Evolutionary conservation across 2,888 invertebrate genomes (phyloP), one percentile per base, ranked within the genome.

Genomic region (Ophion ventricosus): DNA sequence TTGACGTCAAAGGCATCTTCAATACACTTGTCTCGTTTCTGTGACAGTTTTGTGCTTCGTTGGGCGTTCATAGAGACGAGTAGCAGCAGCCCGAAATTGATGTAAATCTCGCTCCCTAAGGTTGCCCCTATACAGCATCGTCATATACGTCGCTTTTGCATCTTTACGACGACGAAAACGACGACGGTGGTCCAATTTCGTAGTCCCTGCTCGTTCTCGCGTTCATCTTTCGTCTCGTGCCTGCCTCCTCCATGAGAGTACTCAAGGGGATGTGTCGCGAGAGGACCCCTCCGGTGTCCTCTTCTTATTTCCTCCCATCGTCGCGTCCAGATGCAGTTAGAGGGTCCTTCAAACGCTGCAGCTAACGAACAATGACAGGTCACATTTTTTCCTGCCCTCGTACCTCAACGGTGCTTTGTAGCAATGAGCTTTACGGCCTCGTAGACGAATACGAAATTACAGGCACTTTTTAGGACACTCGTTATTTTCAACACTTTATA

Each of bases 1-100:
- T 82, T 77, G 82, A 82, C 75, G 83, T 57, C 70, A 82, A 74
- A 83, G 20, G 43, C 56, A 10, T 20, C 63, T 81, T 26, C n/a
- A 70, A 70, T n/a, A 17, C 59, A 14, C 66, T 59, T 64, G 35
- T 14, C 66, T 20, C 0, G 56, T 79, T 64, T 17, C 43, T 56
- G 11, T 35, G 69, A 49, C 59, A 59, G 63, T 74, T 75, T 76
- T 61, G 56, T 67, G 63, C 75, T 75, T 35, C 35, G 54, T 23
- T 66, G 29, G 17, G 25, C 14, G 29, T 17, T 70, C 56, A 57
- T 20, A 8, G 40, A 59, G 35, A 59, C 43, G 26, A 73, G 73
- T 59, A 43, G 20, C 35, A 43, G 20, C 35, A 40, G 43, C 43
- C 20, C 4, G 20, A 56, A 56, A 43, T 40, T 43, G 40, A 56